Conservation (phyloP, 2,888 invertebrate species). For the Brachyptera risi region DNA sequence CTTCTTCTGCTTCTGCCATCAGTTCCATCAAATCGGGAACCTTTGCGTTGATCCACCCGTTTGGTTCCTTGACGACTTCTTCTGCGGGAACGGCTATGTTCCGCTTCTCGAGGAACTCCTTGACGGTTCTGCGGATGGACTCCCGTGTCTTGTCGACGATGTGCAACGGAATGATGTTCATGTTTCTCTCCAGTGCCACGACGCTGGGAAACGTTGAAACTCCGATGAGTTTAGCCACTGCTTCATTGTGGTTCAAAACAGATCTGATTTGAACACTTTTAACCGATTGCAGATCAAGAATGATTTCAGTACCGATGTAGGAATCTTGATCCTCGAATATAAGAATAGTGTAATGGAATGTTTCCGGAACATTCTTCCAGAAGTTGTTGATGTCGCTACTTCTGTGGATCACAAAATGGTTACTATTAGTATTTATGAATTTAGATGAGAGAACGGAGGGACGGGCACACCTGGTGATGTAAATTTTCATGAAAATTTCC, state of each 20-base stretch:
- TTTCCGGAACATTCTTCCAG: constrained; percentile 51
- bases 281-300: constrained; percentile 59
- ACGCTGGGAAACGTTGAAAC: constrained; percentile 54
- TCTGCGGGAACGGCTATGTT: constrained; percentile 32
- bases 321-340: constrained; percentile 63
- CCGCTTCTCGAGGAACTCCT: constrained; percentile 29
- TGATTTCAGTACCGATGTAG: constrained; percentile 59
- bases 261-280: constrained; percentile 56
- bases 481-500: no score
- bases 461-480: no score
- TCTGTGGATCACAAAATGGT: constrained; percentile 39
- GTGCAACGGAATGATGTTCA: constrained; percentile 44
- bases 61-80: constrained; percentile 34
- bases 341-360: constrained; percentile 56
- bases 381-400: constrained; percentile 48
- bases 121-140: constrained; percentile 49
- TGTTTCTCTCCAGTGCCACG: constrained; percentile 48
- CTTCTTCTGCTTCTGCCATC: constrained; percentile 30
- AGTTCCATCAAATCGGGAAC: constrained; percentile 25
- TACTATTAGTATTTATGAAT: no score
- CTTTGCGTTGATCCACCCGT: constrained; percentile 46
- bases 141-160: constrained; percentile 47
- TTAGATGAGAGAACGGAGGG: no score
- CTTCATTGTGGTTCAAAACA: constrained; percentile 53
- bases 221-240: constrained; percentile 48